Percentiles rank a stretch among this genome's conserved stretches.
Evolutionary conservation across 1,140 invertebrate species (phyloP).

Genomic region (Himalopsyche phryganea): DNA sequence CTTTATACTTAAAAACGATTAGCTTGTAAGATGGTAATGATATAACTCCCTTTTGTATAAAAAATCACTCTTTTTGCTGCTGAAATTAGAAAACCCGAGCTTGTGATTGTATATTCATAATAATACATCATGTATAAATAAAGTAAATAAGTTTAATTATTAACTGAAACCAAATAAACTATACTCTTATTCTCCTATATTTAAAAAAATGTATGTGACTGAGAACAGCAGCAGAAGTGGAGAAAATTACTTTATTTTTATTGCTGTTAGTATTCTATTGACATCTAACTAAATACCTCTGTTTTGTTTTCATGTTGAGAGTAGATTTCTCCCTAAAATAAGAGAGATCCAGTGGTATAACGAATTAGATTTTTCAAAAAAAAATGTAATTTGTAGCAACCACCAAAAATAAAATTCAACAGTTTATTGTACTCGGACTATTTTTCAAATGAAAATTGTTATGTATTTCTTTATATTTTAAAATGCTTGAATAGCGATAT

Average conservation of each 20-base stretch:
- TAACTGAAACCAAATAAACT: not conserved
- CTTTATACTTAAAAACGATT: conserved; percentile 29
- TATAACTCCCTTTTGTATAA: conserved; percentile 5
- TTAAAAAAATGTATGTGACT: no score
- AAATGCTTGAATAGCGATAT: conserved; percentile 3
- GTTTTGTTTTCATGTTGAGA: not conserved
- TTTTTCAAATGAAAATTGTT: conserved; percentile 1
- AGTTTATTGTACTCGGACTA: not conserved
- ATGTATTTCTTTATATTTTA: conserved; percentile 1
- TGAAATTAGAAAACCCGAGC: conserved; percentile 4
- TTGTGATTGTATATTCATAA: not conserved
- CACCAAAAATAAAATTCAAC: no score
- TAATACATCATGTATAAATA: not conserved
- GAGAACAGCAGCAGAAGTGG: no score
- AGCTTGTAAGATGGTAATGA: conserved; percentile 23
- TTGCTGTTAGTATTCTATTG: no score
- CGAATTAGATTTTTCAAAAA: not conserved
- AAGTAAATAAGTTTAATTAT: conserved; percentile 1
- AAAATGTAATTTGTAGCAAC: no score
- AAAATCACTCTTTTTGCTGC: not conserved
- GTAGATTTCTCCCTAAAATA: not conserved
- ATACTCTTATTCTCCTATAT: not conserved
- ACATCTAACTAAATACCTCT: not conserved
- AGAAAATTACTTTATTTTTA: no score
- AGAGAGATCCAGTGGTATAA: not conserved